Evolutionary conservation across 2,888 invertebrate genomes (phyloP), one percentile per base, ranked within the genome.

Genomic region (Ethmia dodecea): DNA sequence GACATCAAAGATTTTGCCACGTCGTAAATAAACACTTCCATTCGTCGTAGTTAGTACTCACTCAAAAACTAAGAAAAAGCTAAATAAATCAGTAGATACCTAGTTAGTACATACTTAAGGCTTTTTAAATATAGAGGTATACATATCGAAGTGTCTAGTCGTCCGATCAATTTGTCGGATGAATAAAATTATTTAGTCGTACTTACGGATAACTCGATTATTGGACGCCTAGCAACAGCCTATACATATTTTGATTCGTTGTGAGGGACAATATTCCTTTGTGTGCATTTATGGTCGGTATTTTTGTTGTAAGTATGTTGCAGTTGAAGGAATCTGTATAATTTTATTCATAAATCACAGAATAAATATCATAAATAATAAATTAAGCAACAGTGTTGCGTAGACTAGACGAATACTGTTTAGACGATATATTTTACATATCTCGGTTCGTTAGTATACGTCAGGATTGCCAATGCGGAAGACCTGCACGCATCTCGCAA

Each of bases 391-490:
- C 49, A 48, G 38, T 47, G 49, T 50, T 42, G 45, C 40, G 35
- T 32, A 13, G 14, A 24, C 33, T 49, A 51, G 51, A 60, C 50
- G 51, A 52, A 56, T 57, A 48, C 43, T 44, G 47, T 42, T 33
- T 24, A 33, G 37, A 55, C 57, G 55, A 61, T 60, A 61, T 59
- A 56, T 57, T 59, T 59, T 50, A 50, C 55, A 54, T 52, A 49
- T 47, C 51, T 60, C 60, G 60, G 64, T 74, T 76, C 73, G 66
- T 74, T 73, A 75, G 62, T 60, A 57, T 49, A 49, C 56, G 53
- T 54, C 60, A 58, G 54, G 56, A 61, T 57, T 77, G 77, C 76
- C 77, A 80, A 80, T 60, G 57, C 80, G 81, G 80, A 81, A 83
- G 78, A 58, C 66, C 64, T 59, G 58, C 50, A 53, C 56, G 61